phyloP scores from a whole-genome alignment of 2,797 vertebrate species.

The Pipistrellus pygmaeus region DNA sequence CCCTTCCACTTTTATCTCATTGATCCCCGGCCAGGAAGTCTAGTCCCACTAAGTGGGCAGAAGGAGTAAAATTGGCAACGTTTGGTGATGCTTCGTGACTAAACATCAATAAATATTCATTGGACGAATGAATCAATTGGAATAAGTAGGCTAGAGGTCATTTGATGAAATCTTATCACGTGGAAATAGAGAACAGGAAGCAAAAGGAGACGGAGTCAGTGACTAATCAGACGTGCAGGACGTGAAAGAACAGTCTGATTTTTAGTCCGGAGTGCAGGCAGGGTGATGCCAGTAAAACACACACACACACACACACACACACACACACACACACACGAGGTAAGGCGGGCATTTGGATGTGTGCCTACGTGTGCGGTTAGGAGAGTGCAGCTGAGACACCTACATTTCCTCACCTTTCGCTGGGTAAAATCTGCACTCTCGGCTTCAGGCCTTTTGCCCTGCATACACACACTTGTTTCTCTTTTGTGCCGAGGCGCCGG shows the following conservation, averaged over 20 bases:
- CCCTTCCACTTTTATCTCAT: background rate
- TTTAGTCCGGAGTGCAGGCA: background rate
- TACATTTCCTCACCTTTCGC: background rate
- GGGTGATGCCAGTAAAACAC: background rate
- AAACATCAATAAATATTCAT: background rate
- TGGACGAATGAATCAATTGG: background rate
- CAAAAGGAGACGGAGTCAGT: background rate
- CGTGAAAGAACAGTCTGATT: background rate
- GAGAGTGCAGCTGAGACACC: background rate
- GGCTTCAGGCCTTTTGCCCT: background rate
- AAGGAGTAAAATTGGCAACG: background rate
- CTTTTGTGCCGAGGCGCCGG: background rate
- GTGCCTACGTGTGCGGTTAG: background rate
- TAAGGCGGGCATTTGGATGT: background rate
- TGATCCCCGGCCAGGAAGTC: background rate
- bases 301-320: background rate
- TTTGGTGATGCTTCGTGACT: background rate
- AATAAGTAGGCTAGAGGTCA: background rate
- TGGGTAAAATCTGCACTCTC: background rate
- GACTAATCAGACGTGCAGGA: background rate
- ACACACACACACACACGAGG: background rate
- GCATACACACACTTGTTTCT: background rate
- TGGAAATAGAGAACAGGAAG: background rate
- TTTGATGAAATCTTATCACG: background rate
- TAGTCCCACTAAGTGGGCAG: background rate